phyloP scores from a whole-genome alignment of 2,888 invertebrate genomes.

The Lepidochrysops patricia region DNA sequence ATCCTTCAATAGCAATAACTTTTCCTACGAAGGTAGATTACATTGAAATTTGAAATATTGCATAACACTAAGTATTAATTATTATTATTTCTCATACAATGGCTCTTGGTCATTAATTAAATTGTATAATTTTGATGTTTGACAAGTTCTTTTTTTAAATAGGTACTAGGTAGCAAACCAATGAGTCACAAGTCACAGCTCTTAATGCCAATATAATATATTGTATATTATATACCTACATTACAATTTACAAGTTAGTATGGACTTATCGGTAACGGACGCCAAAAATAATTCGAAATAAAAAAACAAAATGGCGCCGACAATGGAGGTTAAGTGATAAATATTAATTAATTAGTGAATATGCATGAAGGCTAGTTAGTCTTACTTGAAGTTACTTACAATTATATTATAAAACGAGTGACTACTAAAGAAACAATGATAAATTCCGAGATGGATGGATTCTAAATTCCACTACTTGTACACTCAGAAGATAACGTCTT shows the following conservation, averaged over 20 bases:
- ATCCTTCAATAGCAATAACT: not conserved
- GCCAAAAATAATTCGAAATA: not conserved
- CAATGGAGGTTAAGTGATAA: slow-evolving; percentile 2
- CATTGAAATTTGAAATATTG: too few relatives aligned
- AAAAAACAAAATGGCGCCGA: not conserved
- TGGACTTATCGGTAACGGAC: not conserved
- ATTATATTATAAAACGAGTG: not conserved
- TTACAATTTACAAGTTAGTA: not conserved
- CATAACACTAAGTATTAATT: too few relatives aligned
- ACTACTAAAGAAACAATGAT: not conserved
- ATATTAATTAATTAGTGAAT: not conserved
- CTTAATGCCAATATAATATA: not conserved
- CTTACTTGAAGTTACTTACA: not conserved
- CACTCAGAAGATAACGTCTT: too few relatives aligned
- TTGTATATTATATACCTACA: not conserved
- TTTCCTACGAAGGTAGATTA: not conserved
- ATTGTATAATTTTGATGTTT: too few relatives aligned
- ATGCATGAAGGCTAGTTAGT: not conserved
- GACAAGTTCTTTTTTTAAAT: not conserved
- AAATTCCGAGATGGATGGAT: too few relatives aligned
- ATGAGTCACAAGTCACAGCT: not conserved
- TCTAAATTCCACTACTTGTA: too few relatives aligned
- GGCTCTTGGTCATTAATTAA: too few relatives aligned
- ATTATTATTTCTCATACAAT: too few relatives aligned
- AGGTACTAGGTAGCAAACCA: not conserved